Evolutionary conservation across 2,888 invertebrate species (phyloP), one percentile per base, ranked within the genome.

Genomic region (Erannis defoliaria): DNA sequence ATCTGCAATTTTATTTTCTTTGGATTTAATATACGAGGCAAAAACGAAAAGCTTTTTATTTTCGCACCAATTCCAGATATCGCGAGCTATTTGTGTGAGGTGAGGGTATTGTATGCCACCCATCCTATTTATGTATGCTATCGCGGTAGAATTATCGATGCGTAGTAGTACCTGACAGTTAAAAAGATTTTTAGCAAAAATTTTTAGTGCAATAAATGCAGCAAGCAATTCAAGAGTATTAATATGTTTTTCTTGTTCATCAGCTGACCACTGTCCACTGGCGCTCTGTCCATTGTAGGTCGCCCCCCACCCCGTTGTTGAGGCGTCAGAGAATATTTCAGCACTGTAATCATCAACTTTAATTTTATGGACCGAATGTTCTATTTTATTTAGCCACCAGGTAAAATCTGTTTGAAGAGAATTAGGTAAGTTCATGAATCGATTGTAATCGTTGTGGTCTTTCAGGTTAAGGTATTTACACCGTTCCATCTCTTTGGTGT

Each of bases 401-500:
- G 29, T 12, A 26, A 55, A 9, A 29, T 60, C 55, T 6, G 16
- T 5, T 12, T 9, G 8, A 8, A 60, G 14, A 2, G 16, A 12
- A 14, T 38, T 6, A 3, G 50, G 55, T 4, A 55, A 21, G 14
- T 42, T 19, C 61, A 61, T 61, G 9, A 33, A 37, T 1, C 10
- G 37, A 4, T 62, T 29, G 9, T 62, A 62, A 35, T 56, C 18
- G 16, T 56, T 16, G 1, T 35, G 1, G 0, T 38, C 2, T 1
- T 6, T 10, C 37, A 62, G 12, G 31, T 50, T 70, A 8, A 74
- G 40, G 33, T 54, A 70, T 62, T 71, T 71, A 12, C 51, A 19
- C 1, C 67, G 42, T 60, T 76, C 75, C 8, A 76, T 21, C 0
- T 59, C 9, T 59, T 78, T 79, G 0, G 76, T 75, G n/a, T 77